phyloP scores from a whole-genome alignment of 1,140 invertebrate genomes.

The Conus ventricosus region DNA sequence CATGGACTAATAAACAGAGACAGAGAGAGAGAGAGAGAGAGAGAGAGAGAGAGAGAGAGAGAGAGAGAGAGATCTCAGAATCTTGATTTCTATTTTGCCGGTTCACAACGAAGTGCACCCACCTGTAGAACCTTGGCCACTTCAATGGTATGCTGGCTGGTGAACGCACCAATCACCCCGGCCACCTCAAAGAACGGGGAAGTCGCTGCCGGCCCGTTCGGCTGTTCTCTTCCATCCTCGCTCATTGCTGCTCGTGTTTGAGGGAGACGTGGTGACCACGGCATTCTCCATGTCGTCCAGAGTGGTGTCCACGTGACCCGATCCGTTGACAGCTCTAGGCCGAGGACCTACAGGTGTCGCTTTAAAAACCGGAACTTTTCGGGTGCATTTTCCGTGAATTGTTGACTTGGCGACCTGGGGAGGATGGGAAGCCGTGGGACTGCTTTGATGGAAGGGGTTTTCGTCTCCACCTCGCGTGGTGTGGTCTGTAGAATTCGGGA shows the following conservation, averaged over 20 bases:
- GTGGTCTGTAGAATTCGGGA: background rate
- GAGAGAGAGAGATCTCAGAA: too few relatives aligned
- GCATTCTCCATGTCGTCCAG: background rate
- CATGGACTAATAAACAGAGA: too few relatives aligned
- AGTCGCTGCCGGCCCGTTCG: background rate
- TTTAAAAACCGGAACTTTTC: too few relatives aligned
- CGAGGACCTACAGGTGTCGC: too few relatives aligned
- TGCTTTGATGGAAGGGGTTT: background rate
- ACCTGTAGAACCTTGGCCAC: conserved; percentile 54
- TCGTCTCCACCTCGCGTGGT: background rate
- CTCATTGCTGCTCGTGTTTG: background rate
- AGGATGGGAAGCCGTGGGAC: background rate
- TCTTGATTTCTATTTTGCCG: too few relatives aligned
- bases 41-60: too few relatives aligned
- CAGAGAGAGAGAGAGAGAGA: too few relatives aligned
- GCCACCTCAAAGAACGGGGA: conserved; percentile 54
- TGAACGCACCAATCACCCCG: conserved; percentile 55
- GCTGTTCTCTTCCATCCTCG: background rate
- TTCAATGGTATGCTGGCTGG: conserved; percentile 52
- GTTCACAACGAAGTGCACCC: background rate
- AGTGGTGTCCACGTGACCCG: background rate
- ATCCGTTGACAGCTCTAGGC: background rate
- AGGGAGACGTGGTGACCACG: background rate
- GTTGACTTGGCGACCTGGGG: too few relatives aligned
- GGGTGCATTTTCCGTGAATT: too few relatives aligned